These are phyloP conservation scores for Clupea harengus DNA, from an alignment of 2,113 vertebrate species.

Conservation along the genomic window DNA sequence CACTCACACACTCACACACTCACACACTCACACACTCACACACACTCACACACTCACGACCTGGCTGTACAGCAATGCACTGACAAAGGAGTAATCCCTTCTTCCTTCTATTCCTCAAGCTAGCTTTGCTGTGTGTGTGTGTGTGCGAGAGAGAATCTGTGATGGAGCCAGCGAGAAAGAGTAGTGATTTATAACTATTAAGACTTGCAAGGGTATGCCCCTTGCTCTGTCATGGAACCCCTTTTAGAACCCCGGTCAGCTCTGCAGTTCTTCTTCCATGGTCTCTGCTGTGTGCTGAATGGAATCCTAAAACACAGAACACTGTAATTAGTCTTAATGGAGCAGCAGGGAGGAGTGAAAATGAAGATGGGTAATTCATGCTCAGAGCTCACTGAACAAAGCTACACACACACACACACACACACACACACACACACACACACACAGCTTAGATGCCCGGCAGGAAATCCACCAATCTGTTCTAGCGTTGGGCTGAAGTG, in stretches of 20 bases:
- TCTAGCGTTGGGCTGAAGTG: background rate
- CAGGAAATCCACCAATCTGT: constrained; percentile 11
- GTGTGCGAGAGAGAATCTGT: background rate
- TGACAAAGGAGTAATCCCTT: background rate
- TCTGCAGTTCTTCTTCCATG: background rate
- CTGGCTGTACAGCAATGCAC: background rate
- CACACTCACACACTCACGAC: background rate
- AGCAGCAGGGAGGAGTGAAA: background rate
- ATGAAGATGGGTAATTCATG: background rate
- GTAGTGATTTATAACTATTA: background rate
- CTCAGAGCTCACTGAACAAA: background rate
- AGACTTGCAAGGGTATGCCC: background rate
- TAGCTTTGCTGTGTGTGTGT: background rate
- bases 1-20: background rate
- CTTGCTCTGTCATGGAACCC: background rate
- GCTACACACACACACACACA: background rate
- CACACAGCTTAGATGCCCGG: background rate
- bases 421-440: constrained; percentile 1
- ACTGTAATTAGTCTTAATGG: background rate
- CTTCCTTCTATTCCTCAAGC: background rate
- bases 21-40: background rate
- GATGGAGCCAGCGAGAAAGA: background rate
- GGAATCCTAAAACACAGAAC: background rate
- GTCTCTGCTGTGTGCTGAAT: background rate
- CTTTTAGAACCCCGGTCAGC: background rate